These are phyloP conservation scores for Eupsilia transversa DNA, from an alignment of 2,888 invertebrate genomes.

Conservation along the genomic window DNA sequence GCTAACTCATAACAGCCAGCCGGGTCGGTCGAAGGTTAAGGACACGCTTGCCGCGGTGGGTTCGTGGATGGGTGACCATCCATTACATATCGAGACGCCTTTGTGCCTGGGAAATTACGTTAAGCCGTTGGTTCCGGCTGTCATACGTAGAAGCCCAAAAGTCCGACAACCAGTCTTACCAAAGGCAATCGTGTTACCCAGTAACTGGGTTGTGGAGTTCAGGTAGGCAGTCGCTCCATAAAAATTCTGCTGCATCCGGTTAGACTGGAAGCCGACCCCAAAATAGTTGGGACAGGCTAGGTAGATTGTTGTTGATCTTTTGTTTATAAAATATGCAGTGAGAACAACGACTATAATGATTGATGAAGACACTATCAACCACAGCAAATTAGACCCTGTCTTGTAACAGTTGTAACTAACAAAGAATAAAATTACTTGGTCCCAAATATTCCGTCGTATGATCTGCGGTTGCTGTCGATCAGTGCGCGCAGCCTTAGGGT, in stretches of 20 bases:
- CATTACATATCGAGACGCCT: neutral
- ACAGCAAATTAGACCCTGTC: neutral
- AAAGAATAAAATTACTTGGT: conserved; percentile 40
- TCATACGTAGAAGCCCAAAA: neutral
- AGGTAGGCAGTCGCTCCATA: neutral
- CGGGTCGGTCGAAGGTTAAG: too few species aligned
- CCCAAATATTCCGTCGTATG: conserved; percentile 85
- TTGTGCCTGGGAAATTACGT: neutral
- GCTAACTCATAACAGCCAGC: neutral
- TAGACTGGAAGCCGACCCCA: neutral
- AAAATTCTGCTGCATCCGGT: too few species aligned
- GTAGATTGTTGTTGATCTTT: neutral
- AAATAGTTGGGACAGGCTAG: neutral
- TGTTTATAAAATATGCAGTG: neutral
- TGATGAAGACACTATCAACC: neutral
- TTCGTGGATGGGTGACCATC: neutral
- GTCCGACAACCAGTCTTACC: neutral
- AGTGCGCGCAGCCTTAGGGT: conserved; percentile 84
- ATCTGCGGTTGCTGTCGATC: conserved; percentile 86
- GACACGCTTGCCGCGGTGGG: neutral
- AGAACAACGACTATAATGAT: neutral
- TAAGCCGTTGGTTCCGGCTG: neutral
- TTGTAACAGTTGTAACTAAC: neutral
- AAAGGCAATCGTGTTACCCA: neutral
- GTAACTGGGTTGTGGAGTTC: neutral